Conservation (phyloP, 2,888 invertebrate genomes). For the Eilema sororculum region DNA sequence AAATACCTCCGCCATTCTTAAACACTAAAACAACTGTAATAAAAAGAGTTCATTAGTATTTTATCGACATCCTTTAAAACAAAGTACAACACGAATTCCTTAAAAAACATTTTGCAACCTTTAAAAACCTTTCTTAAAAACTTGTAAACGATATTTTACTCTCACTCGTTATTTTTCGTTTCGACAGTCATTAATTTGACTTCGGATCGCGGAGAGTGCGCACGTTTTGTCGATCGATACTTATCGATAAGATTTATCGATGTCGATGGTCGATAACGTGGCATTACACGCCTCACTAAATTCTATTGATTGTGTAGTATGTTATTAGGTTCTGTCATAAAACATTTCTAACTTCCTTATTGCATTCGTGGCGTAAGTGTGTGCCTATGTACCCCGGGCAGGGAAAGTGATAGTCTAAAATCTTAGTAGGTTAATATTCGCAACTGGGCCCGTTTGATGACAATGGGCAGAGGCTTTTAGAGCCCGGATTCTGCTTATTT, state of each 20-base stretch:
- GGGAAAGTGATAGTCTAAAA: neutral
- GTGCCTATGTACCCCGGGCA: neutral
- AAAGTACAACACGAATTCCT: slow-evolving; percentile 20
- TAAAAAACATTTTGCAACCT: slow-evolving; percentile 17
- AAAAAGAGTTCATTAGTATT: slow-evolving; percentile 8
- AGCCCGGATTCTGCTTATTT: too few species aligned
- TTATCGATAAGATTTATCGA: slow-evolving; percentile 51
- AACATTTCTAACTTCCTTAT: neutral
- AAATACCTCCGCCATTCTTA: neutral
- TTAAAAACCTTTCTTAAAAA: slow-evolving; percentile 18
- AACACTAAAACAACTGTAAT: slow-evolving; percentile 3
- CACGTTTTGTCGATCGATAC: slow-evolving; percentile 40
- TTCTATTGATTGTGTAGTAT: slow-evolving; percentile 36
- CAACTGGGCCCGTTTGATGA: neutral
- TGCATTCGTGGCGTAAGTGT: neutral
- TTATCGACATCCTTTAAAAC: slow-evolving; percentile 19
- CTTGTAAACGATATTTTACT: slow-evolving; percentile 22
- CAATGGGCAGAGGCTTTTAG: neutral
- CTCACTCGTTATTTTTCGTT: slow-evolving; percentile 20
- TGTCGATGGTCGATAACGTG: slow-evolving; percentile 36
- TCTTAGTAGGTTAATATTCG: neutral
- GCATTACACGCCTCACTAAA: slow-evolving; percentile 31
- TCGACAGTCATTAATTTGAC: slow-evolving; percentile 44
- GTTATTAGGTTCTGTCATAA: slow-evolving; percentile 42
- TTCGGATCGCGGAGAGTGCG: slow-evolving; percentile 33